Evolutionary conservation across 2,113 vertebrate genomes (phyloP), one percentile per base, ranked within the genome.

Genomic region (Lasiurus borealis): DNA sequence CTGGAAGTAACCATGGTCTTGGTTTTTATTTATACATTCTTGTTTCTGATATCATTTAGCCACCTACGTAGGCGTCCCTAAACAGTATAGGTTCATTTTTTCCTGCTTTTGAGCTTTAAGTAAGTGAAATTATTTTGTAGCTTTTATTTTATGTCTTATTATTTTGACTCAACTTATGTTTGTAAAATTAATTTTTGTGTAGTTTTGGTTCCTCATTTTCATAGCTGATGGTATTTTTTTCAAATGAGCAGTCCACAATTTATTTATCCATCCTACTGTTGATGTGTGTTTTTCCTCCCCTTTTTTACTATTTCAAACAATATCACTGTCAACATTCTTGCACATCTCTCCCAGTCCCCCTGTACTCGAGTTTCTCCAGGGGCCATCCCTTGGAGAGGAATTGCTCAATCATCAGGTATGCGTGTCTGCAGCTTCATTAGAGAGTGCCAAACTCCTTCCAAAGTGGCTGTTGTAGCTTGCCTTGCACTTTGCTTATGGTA

Each of bases 401-500:
- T 94, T 93, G 81, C 96, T 89, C 92, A 92, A 14, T 82, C 76
- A 2, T n/a, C 46, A 95, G 34, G 68, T 27, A 75, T 50, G 77
- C 72, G 29, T 90, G 46, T 72, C 80, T 93, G 52, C 52, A 64
- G 18, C 46, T 68, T 84, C 29, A 5, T 59, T 44, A 83, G 62
- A 73, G 44, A 44, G 44, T 54, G 72, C 62, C 88, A 88, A 73
- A 46, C 31, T 72, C 8, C 84, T 87, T 85, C 77, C 62, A 66
- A 75, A 85, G 90, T 31, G 77, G 52, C 50, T 95, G 76, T 95
- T 48, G 57, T 73, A 75, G 73, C 90, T 82, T 93, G 94, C 77
- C 85, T 95, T 78, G 76, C 52, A 40, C 44, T 85, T 89, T 78
- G 85, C 40, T 90, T 69, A 23, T 48, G 13, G 18, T 62, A 90